A percentile compares a stretch with the other conserved stretches of the same genome.
phyloP scores from a whole-genome alignment of 2,888 invertebrate genomes.

The Chrysodeixis includens region DNA sequence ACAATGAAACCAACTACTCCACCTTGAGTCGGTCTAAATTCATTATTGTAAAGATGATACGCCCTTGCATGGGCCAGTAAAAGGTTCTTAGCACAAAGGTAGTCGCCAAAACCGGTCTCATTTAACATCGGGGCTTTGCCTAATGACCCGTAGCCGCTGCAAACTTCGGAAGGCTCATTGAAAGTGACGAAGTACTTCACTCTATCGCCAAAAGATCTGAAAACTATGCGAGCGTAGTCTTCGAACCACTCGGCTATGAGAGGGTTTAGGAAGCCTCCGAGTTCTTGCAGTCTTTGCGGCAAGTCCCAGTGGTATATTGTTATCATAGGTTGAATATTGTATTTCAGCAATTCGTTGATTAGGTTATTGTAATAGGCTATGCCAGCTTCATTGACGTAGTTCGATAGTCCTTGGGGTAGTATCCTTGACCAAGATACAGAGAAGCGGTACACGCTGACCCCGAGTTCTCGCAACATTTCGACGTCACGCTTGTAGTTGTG shows the following conservation, averaged over 20 bases:
- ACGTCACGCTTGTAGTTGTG: conserved; percentile 89
- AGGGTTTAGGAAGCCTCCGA: conserved; percentile 86
- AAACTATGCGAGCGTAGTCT: conserved; percentile 81
- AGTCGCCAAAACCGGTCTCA: conserved; percentile 81
- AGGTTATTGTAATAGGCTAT: conserved; percentile 91
- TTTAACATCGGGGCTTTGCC: conserved; percentile 73
- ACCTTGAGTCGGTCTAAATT: conserved; percentile 66
- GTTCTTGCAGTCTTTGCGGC: conserved; percentile 84
- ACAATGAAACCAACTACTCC: conserved; percentile 59
- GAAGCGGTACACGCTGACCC: conserved; percentile 85
- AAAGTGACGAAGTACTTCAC: conserved; percentile 89
- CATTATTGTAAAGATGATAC: conserved; percentile 75
- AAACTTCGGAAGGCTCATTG: conserved; percentile 85
- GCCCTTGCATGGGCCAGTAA: conserved; percentile 87
- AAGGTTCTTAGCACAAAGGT: conserved; percentile 83
- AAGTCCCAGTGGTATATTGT: conserved; percentile 89
- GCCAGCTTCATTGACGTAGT: conserved; percentile 88
- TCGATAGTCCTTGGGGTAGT: conserved; percentile 87
- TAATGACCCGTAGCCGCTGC: conserved; percentile 77
- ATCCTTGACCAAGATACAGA: conserved; percentile 91
- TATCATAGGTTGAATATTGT: conserved; percentile 90
- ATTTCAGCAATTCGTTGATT: conserved; percentile 89
- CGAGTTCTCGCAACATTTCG: conserved; percentile 78
- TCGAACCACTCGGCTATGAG: conserved; percentile 80
- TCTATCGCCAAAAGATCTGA: conserved; percentile 81